phyloP scores from a whole-genome alignment of 2,888 invertebrate genomes.

The Caenorhabditis sp. region DNA sequence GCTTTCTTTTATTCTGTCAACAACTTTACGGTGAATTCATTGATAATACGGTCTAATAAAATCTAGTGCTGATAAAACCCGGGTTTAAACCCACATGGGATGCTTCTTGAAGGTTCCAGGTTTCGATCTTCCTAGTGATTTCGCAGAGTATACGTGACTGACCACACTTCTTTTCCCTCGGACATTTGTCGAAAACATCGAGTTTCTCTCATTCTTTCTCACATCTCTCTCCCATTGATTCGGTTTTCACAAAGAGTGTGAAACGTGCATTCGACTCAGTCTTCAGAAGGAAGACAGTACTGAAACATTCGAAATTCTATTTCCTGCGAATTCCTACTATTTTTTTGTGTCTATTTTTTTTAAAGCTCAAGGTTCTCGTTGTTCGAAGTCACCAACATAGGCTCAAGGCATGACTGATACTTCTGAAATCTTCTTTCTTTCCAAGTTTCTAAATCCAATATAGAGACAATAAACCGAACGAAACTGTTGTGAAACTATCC shows the following conservation, averaged over 20 bases:
- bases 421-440: too few species aligned
- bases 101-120: background rate
- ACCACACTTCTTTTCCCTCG: constrained; percentile 22
- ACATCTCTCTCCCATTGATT: constrained; percentile 9
- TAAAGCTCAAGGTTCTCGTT: too few species aligned
- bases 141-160: constrained; percentile 47
- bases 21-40: constrained; percentile 27
- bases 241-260: constrained; percentile 8
- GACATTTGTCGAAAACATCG: constrained; percentile 49
- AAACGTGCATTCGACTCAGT: constrained; percentile 22
- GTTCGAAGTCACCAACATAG: too few species aligned
- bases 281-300: background rate
- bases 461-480: too few species aligned
- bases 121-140: constrained; percentile 2
- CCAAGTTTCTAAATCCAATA: too few species aligned
- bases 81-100: constrained; percentile 4
- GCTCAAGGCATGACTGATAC: too few species aligned
- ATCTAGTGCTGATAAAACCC: constrained; percentile 8
- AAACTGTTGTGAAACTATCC: too few species aligned
- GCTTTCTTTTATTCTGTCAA: background rate
- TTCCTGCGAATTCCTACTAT: background rate
- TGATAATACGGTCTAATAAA: constrained; percentile 36
- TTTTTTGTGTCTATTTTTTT: background rate
- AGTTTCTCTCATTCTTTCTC: constrained; percentile 16
- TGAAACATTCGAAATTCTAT: background rate